phyloP scores from a whole-genome alignment of 2,888 invertebrate genomes.

The Geophilus truncorum region DNA sequence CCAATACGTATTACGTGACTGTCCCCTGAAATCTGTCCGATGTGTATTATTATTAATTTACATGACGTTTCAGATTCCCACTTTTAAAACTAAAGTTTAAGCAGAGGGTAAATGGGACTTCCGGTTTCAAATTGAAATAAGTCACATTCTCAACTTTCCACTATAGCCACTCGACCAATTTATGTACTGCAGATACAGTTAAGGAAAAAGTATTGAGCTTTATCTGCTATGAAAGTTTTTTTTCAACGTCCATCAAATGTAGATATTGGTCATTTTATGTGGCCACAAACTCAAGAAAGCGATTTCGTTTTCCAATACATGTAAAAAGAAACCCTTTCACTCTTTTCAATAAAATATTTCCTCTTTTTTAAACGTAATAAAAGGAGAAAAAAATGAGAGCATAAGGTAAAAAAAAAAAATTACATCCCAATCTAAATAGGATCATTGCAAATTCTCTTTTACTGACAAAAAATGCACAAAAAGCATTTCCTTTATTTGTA shows the following conservation, averaged over 20 bases:
- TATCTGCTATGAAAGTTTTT: neutral
- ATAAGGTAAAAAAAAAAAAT: neutral
- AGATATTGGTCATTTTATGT: constrained; percentile 10
- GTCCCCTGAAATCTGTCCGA: too few relatives aligned
- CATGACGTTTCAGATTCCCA: too few relatives aligned
- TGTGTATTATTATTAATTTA: too few relatives aligned
- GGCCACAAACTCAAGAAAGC: neutral
- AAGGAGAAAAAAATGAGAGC: neutral
- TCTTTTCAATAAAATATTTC: neutral
- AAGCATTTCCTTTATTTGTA: constrained; percentile 20
- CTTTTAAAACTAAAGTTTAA: too few relatives aligned
- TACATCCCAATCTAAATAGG: neutral
- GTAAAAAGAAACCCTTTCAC: neutral
- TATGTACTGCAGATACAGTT: too few relatives aligned
- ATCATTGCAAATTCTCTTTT: constrained; percentile 12
- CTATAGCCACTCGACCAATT: too few relatives aligned
- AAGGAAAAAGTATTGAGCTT: neutral
- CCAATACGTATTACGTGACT: too few relatives aligned
- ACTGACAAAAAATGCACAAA: neutral
- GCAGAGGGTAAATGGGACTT: too few relatives aligned
- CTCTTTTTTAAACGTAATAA: neutral
- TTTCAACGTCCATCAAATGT: neutral
- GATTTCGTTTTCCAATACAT: neutral
- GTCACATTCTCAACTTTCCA: too few relatives aligned
- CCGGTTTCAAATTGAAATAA: too few relatives aligned